Conservation (phyloP, 2,888 invertebrate species). For the Saturnia pavonia region DNA sequence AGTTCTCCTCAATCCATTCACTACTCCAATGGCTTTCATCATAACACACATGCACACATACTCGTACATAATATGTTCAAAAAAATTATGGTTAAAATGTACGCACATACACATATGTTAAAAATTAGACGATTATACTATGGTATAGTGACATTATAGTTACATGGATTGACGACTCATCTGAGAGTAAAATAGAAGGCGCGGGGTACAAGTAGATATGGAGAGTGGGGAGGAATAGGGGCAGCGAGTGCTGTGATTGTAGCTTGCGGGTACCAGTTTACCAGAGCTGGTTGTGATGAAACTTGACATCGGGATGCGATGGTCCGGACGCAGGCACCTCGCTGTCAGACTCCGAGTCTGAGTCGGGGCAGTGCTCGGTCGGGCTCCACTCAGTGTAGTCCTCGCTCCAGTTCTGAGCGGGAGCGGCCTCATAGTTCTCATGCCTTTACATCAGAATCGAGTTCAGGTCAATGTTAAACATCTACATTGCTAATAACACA, state of each 20-base stretch:
- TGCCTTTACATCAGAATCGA: not conserved
- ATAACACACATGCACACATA: not conserved
- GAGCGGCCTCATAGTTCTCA: not conserved
- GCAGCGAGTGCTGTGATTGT: conserved; percentile 19
- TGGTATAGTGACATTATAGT: not conserved
- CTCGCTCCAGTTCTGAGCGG: conserved; percentile 1
- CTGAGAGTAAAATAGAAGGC: not conserved
- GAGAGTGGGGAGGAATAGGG: not conserved
- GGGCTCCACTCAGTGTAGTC: conserved; percentile 22
- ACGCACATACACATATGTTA: not conserved
- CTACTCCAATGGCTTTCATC: not conserved
- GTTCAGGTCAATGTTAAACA: not conserved
- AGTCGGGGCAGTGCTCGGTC: conserved; percentile 16
- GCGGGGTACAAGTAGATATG: not conserved
- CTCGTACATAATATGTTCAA: not conserved
- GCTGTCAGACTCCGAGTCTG: conserved; percentile 24
- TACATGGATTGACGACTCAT: not conserved
- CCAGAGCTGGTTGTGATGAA: not conserved
- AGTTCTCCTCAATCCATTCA: not conserved
- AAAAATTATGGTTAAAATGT: not conserved
- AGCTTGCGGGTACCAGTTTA: conserved; percentile 1
- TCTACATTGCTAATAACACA: not conserved
- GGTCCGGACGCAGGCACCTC: not conserved
- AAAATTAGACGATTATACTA: not conserved
- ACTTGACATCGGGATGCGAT: not conserved